Conservation (phyloP, 2,113 vertebrate genomes). For the Sinosuthora webbiana region DNA sequence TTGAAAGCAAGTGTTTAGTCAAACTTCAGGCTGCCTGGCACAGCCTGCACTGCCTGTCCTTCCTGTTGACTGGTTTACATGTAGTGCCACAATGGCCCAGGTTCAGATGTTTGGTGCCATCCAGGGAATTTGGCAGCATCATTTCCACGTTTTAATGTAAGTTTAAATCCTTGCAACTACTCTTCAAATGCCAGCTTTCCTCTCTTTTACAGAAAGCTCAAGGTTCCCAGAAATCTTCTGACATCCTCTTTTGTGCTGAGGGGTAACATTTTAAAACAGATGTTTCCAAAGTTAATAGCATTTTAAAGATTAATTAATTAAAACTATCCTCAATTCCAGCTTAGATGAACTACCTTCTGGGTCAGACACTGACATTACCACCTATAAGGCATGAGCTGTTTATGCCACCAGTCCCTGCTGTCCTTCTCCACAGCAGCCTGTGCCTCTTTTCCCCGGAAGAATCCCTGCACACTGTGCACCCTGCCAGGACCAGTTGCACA, state of each 20-base stretch:
- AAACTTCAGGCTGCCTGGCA: neutral
- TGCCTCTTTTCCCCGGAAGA: neutral
- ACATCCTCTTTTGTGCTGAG: neutral
- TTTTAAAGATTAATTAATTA: neutral
- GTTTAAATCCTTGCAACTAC: neutral
- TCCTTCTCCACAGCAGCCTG: neutral
- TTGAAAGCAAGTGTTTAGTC: neutral
- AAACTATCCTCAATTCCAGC: neutral
- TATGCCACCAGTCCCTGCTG: neutral
- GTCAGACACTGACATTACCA: neutral
- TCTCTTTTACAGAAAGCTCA: neutral
- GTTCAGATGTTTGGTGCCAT: neutral
- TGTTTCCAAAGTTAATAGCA: neutral
- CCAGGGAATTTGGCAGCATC: neutral
- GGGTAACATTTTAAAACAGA: neutral
- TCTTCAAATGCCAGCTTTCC: neutral
- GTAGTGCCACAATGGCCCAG: neutral
- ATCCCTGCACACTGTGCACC: too few species aligned
- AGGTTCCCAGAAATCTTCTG: neutral
- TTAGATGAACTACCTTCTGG: neutral
- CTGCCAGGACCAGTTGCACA: fast-evolving
- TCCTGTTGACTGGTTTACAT: neutral
- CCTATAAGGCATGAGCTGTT: neutral
- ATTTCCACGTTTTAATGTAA: neutral
- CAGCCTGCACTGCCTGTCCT: neutral